Evolutionary conservation across 2,113 vertebrate genomes (phyloP).

Genomic region (Poeciliopsis turrubarensis): DNA sequence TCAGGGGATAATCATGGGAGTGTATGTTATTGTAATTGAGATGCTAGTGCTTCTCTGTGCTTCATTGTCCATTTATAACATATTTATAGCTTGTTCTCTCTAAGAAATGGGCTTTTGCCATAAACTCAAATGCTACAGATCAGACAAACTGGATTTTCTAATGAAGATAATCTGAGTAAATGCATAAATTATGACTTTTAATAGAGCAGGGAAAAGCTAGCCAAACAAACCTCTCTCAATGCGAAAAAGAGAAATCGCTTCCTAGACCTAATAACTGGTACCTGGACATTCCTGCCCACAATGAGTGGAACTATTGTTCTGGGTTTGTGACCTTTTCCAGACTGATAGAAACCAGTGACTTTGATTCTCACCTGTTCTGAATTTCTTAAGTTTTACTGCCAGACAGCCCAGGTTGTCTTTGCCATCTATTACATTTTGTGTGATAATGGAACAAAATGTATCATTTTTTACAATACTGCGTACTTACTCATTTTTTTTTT

Average conservation of each 20-base stretch:
- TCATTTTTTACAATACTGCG: not conserved
- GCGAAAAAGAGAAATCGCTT: not conserved
- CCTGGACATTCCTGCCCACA: too few relatives aligned
- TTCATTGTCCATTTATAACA: too few relatives aligned
- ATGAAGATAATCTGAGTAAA: not conserved
- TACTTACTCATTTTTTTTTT: too few relatives aligned
- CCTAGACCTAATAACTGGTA: too few relatives aligned
- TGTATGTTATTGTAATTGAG: constrained; percentile 6
- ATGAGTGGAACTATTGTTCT: too few relatives aligned
- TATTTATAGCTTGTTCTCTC: too few relatives aligned
- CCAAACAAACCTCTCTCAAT: not conserved
- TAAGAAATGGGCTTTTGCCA: too few relatives aligned
- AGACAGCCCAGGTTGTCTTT: not conserved
- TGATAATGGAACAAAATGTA: not conserved
- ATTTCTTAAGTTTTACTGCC: not conserved
- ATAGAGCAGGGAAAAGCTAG: not conserved
- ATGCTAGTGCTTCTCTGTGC: not conserved
- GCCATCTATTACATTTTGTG: not conserved
- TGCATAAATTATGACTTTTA: not conserved
- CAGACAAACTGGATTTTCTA: not conserved
- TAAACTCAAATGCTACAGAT: not conserved
- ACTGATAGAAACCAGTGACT: not conserved
- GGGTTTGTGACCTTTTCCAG: not conserved
- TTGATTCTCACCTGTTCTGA: not conserved
- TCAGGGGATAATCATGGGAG: not conserved